These are phyloP conservation scores for Centropus unirufus DNA, from an alignment of 2,113 vertebrate genomes.

Conservation along the genomic window DNA sequence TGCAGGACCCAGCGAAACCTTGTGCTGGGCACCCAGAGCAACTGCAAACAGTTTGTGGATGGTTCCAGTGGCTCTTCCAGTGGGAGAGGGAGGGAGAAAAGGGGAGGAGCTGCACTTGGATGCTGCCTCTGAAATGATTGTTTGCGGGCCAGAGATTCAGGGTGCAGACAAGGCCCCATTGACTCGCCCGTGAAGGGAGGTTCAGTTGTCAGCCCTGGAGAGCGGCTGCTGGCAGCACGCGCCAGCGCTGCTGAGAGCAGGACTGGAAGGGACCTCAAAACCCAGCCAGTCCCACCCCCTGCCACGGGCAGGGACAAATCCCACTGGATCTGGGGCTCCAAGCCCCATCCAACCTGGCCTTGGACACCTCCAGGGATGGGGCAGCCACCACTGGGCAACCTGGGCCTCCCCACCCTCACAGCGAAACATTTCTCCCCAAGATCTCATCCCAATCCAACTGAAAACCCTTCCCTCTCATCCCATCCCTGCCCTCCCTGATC, in stretches of 20 bases:
- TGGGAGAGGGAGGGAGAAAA: background rate
- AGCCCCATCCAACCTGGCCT: too few species aligned
- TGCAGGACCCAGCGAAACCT: accelerated
- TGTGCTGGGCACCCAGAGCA: background rate
- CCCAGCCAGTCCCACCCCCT: too few species aligned
- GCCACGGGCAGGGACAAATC: too few species aligned
- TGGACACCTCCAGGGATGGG: too few species aligned
- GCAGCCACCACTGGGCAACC: too few species aligned
- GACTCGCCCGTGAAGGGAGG: accelerated
- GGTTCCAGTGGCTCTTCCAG: background rate
- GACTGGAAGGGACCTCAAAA: background rate
- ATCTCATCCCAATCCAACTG: too few species aligned
- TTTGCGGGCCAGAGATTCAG: background rate
- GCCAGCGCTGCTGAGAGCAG: accelerated
- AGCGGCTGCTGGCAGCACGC: background rate
- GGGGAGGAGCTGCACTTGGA: background rate
- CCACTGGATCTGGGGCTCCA: too few species aligned
- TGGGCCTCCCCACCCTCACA: too few species aligned
- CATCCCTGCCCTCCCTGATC: too few species aligned
- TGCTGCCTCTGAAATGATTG: background rate
- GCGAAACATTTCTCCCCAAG: too few species aligned
- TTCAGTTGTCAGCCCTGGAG: background rate
- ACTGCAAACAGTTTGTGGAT: background rate
- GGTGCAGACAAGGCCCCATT: background rate
- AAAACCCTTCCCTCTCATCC: too few species aligned